A percentile compares a stretch with the other conserved stretches of the same genome.
Evolutionary conservation across 1,140 invertebrate genomes (phyloP).

Genomic region (Lanistes nyassanus): DNA sequence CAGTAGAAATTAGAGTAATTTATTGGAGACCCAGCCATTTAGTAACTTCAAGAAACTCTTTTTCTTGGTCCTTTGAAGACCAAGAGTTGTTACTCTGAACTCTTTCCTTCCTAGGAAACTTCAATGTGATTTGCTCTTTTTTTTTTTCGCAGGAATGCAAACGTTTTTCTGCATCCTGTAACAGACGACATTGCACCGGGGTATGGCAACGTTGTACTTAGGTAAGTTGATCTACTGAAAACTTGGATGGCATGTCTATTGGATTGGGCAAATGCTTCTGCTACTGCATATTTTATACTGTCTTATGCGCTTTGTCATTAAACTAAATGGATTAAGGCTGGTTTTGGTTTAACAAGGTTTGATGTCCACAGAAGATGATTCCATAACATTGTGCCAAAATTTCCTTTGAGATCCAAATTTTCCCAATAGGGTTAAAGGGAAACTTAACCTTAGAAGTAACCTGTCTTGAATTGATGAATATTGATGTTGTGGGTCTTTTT

Average conservation of each 20-base stretch:
- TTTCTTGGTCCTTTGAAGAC: too few relatives aligned
- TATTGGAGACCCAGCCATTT: too few relatives aligned
- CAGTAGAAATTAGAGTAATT: too few relatives aligned
- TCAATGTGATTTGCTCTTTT: not conserved
- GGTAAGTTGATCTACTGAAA: too few relatives aligned
- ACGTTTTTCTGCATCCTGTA: constrained; percentile 84
- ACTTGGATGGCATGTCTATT: too few relatives aligned
- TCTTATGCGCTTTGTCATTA: not conserved
- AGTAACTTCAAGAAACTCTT: too few relatives aligned
- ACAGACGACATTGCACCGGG: constrained; percentile 89
- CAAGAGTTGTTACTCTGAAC: too few relatives aligned
- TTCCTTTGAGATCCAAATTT: not conserved
- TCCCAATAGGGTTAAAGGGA: too few relatives aligned
- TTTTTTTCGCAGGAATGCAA: constrained; percentile 73
- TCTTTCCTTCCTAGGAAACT: not conserved
- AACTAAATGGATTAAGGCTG: not conserved
- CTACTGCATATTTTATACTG: not conserved
- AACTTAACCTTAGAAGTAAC: too few relatives aligned
- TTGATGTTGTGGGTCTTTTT: too few relatives aligned
- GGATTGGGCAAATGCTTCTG: too few relatives aligned
- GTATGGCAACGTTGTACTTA: constrained; percentile 71
- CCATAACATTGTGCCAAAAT: not conserved
- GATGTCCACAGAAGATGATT: not conserved
- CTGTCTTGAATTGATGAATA: too few relatives aligned
- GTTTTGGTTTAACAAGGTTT: not conserved